Percentiles rank a stretch among this genome's conserved stretches.
Conservation (phyloP, 2,888 invertebrate species). For the Anarsia innoxiella region DNA sequence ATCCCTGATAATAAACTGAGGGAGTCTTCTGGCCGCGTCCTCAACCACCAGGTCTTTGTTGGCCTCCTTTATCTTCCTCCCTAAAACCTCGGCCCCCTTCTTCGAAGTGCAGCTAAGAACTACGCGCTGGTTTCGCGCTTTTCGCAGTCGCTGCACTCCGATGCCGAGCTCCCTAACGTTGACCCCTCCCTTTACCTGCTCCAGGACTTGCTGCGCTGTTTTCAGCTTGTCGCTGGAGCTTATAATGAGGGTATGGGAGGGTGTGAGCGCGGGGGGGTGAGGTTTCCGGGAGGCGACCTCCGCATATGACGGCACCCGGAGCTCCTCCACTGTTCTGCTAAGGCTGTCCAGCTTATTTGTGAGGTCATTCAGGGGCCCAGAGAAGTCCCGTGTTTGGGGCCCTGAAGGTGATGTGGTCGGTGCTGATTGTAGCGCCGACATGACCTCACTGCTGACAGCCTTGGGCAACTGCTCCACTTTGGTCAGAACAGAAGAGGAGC, state of each 20-base stretch:
- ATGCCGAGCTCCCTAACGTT: not conserved
- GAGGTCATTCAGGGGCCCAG: not conserved
- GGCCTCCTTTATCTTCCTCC: not conserved
- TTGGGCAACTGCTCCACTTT: not conserved
- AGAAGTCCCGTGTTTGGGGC: not conserved
- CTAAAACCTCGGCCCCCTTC: not conserved
- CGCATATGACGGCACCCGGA: not conserved
- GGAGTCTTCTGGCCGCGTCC: not conserved
- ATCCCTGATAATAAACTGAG: not conserved
- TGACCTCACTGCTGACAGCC: not conserved
- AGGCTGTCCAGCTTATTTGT: not conserved
- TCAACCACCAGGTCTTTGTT: not conserved
- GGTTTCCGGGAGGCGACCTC: not conserved
- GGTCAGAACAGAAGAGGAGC: not conserved
- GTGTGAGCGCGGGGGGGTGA: not conserved
- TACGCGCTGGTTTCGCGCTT: not conserved
- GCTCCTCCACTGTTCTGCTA: not conserved
- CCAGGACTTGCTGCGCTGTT: not conserved
- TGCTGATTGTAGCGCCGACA: not conserved
- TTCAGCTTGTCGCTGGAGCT: not conserved
- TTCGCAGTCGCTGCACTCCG: not conserved
- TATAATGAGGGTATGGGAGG: not conserved
- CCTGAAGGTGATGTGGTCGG: not conserved
- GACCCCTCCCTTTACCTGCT: not conserved
- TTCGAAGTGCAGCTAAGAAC: not conserved